Conservation (phyloP, 2,797 vertebrate genomes). For the Holocentrus rufus region DNA sequence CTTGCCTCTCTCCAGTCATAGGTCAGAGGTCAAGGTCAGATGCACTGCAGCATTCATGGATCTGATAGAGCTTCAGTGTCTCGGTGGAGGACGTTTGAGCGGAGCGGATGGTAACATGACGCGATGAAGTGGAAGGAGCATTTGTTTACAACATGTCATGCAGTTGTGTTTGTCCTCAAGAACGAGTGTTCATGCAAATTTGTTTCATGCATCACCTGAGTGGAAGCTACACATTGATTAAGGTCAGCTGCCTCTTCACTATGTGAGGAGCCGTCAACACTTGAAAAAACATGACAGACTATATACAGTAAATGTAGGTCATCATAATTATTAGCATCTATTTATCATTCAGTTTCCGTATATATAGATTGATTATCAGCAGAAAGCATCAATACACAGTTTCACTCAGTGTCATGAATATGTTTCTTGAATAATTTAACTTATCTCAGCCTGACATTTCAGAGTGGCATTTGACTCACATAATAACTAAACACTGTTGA, state of each 20-base stretch:
- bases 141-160: constrained; percentile 56
- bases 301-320: constrained; percentile 6
- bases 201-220: constrained; percentile 37
- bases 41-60: neutral
- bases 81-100: constrained; percentile 27
- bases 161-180: constrained; percentile 37
- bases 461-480: too few relatives aligned
- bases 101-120: constrained; percentile 32
- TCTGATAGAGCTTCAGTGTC: constrained; percentile 17
- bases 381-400: too few relatives aligned
- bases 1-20: constrained; percentile 4
- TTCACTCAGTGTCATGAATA: too few relatives aligned
- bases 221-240: constrained; percentile 17
- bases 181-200: constrained; percentile 35
- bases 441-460: too few relatives aligned
- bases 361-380: too few relatives aligned
- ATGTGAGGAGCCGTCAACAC: neutral
- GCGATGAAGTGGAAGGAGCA: constrained; percentile 57
- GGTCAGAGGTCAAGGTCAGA: constrained; percentile 42
- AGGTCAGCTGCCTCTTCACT: constrained; percentile 7
- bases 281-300: neutral
- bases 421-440: too few relatives aligned
- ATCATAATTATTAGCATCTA: neutral
- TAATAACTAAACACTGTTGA: too few relatives aligned
- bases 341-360: too few relatives aligned